Base-by-base conservation (phyloP, 2,113 vertebrate species). In the Callithrix jacchus region DNA sequence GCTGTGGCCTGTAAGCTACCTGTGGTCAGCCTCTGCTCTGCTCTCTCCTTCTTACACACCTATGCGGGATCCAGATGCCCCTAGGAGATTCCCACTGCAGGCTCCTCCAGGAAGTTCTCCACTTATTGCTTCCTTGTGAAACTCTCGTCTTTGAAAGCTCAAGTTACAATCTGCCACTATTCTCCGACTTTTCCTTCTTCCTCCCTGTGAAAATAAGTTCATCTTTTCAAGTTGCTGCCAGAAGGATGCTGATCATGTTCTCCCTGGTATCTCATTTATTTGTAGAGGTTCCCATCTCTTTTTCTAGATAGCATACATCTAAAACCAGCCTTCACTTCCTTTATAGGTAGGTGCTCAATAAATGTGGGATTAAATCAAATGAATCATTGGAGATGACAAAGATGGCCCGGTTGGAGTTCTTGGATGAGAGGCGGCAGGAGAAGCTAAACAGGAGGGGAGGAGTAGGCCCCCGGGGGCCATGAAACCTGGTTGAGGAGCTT, bases 391-490 rank as follows among this genome's bases (percentile, higher is more conserved):
- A 45, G 21, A 5, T 49, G 70, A 56, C 27, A 30, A 3, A 8
- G 23, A 6, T 7, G 10, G 32, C 6, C 40, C 45, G 10, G 0
- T 0, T 13, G 12, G 79, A 8, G 8, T 18, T 81, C 16, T 49
- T 21, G 85, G 27, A 6, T 23, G 37, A 68, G 32, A 52, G 11
- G 14, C 1, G 25, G 47, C 35, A 6, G 21, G 14, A 37, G 40
- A 20, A 42, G 76, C 35, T 17, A 16, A 27, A 2, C 6, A 6
- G 54, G n/a, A 71, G 7, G 5, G 3, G 12, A 0, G 1, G n/a
- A 35, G 13, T 17, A 2, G 6, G 45, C 5, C 14, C 2, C 0
- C 1, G 4, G 12, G 71, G 35, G 8, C 52, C 8, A 0, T 2
- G 23, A 27, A 70, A 35, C 35, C 52, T 20, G 18, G 18, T 8